phyloP scores from a whole-genome alignment of 2,113 vertebrate genomes.

The Heterotis niloticus region DNA sequence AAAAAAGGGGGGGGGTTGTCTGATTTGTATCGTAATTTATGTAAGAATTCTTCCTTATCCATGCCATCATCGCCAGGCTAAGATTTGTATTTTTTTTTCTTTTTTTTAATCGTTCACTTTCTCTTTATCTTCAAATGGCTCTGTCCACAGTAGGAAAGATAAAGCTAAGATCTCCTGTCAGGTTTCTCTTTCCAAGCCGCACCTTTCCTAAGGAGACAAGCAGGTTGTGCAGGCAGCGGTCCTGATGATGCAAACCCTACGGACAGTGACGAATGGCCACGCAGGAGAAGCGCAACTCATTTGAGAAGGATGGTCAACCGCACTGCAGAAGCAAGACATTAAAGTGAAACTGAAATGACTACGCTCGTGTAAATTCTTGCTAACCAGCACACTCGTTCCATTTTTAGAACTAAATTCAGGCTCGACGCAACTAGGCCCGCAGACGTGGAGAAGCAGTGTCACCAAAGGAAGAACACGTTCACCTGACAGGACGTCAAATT shows the following conservation, averaged over 20 bases:
- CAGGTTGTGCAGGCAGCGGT: not conserved
- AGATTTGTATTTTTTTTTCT: not conserved
- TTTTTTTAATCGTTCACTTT: not conserved
- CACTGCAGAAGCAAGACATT: not conserved
- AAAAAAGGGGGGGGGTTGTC: not conserved
- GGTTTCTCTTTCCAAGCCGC: not conserved
- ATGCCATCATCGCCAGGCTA: not conserved
- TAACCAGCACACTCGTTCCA: not conserved
- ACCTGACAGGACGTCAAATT: not conserved
- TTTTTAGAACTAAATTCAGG: not conserved
- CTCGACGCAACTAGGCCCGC: not conserved
- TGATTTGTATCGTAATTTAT: not conserved
- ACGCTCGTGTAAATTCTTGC: not conserved
- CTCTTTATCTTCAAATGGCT: not conserved
- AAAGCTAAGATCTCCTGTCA: not conserved
- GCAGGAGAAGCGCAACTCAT: not conserved
- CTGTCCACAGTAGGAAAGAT: not conserved
- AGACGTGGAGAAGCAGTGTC: not conserved
- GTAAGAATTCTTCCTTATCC: conserved; percentile 9
- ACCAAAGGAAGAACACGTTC: not conserved
- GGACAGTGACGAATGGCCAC: not conserved
- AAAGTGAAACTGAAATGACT: not conserved
- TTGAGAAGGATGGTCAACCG: not conserved
- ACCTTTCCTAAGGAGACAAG: not conserved
- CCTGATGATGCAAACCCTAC: not conserved